Base-by-base conservation (phyloP, 2,888 invertebrate genomes). In the Harpalus rubripes region DNA sequence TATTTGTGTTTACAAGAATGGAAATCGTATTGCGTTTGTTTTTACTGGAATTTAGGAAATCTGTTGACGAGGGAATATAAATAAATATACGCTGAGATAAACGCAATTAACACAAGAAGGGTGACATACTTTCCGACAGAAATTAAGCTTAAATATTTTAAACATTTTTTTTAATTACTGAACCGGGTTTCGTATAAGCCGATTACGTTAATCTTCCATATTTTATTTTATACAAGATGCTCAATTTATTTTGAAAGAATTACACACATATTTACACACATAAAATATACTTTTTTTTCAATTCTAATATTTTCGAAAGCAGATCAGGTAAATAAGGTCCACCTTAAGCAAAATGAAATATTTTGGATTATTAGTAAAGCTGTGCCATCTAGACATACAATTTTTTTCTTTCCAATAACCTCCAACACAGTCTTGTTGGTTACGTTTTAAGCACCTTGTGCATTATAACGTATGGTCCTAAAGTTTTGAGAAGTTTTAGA, bases 1-100 rank as follows among this genome's bases (percentile, higher is more conserved):
- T 74, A 74, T 74, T 74, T 74, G 72, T 74, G 72, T 74, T 74
- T 74, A 74, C 72, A 74, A 74, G 72, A 74, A 74, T 74, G 44
- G 44, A 74, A 74, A 74, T 74, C 72, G 72, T 44, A 74, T 74
- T 74, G 41, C 41, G 44, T 74, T 74, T 74, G 72, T 74, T 74
- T 74, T 74, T 44, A 74, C 72, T 7, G 72, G 72, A 41, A 16
- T 74, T 74, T 74, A 18, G 44, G 18, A 44, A 74, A 74, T 74
- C 72, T 74, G 44, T 18, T 44, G 3, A 16, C 41, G 63, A 41
- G 32, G 32, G 41, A 68, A 68, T 68, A 68, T 68, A 68, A 68
- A 68, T 68, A 68, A 68, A 68, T 68, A 41, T 41, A 74, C 72
- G 10, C 44, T 12, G 44, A 32, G 72, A 16, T 74, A 44, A 44